phyloP scores from a whole-genome alignment of 1,140 invertebrate genomes.

The Polypedilum vanderplanki region DNA sequence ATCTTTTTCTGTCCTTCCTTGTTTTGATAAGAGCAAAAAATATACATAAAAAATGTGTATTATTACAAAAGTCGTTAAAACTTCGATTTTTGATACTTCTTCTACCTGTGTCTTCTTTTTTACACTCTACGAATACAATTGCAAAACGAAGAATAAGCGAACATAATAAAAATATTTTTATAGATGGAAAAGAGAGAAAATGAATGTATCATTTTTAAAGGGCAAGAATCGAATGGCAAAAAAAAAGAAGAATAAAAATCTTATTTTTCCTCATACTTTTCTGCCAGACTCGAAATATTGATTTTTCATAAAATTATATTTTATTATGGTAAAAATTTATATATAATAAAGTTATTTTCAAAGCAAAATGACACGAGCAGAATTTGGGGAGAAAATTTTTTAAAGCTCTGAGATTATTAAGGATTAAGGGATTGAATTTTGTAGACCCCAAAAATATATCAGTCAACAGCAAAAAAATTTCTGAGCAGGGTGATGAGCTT shows the following conservation, averaged over 20 bases:
- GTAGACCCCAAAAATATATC: neutral
- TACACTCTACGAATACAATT: neutral
- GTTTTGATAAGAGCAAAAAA: neutral
- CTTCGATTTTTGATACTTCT: no score
- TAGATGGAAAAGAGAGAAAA: neutral
- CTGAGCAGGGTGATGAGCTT: no score
- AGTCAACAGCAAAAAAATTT: no score
- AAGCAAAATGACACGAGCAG: neutral
- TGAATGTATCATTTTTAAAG: constrained; percentile 13
- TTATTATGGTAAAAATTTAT: neutral
- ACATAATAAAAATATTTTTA: neutral
- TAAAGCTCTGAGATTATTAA: constrained; percentile 4
- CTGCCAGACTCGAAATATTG: neutral
- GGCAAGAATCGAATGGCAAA: neutral
- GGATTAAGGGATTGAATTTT: neutral
- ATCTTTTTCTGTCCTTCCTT: constrained; percentile 17
- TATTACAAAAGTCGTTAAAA: no score
- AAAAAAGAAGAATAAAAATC: neutral
- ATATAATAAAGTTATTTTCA: constrained; percentile 19
- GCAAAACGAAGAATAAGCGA: neutral
- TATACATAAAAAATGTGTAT: no score
- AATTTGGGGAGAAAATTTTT: neutral
- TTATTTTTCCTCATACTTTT: neutral
- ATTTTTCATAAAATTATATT: constrained; percentile 15
- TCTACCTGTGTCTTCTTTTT: no score